phyloP scores from a whole-genome alignment of 2,113 vertebrate genomes.

The Dipodomys stephensi region DNA sequence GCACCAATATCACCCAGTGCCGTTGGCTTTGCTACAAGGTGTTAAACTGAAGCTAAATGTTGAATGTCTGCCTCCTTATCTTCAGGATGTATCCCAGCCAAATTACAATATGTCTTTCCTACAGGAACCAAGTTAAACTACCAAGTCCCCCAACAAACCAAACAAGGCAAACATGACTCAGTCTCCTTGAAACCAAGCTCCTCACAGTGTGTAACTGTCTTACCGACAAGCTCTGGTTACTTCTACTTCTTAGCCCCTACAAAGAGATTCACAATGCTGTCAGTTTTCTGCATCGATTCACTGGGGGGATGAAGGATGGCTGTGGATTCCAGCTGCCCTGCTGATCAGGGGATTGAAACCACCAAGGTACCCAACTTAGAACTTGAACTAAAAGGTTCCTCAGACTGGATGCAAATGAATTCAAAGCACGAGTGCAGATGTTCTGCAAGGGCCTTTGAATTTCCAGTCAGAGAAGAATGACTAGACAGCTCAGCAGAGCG shows the following conservation, averaged over 20 bases:
- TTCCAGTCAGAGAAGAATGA: constrained; percentile 63
- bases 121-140: neutral
- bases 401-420: constrained; percentile 75
- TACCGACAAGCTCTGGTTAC: neutral
- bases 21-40: neutral
- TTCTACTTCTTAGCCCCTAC: constrained; percentile 48
- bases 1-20: fast-evolving
- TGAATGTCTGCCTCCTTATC: neutral
- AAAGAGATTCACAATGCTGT: constrained; percentile 74
- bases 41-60: fast-evolving
- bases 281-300: constrained; percentile 75
- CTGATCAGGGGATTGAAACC: constrained; percentile 72
- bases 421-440: constrained; percentile 55
- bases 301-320: constrained; percentile 66
- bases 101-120: neutral
- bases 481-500: constrained; percentile 16
- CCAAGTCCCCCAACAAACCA: neutral
- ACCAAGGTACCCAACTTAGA: constrained; percentile 74
- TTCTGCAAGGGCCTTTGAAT: constrained; percentile 67
- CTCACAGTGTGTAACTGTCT: constrained; percentile 43
- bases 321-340: constrained; percentile 77
- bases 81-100: neutral
- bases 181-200: neutral
- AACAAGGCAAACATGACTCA: neutral
- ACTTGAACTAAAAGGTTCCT: constrained; percentile 77